Evolutionary conservation across 2,113 vertebrate genomes (phyloP).

Genomic region (Drymodes brunneopygia): DNA sequence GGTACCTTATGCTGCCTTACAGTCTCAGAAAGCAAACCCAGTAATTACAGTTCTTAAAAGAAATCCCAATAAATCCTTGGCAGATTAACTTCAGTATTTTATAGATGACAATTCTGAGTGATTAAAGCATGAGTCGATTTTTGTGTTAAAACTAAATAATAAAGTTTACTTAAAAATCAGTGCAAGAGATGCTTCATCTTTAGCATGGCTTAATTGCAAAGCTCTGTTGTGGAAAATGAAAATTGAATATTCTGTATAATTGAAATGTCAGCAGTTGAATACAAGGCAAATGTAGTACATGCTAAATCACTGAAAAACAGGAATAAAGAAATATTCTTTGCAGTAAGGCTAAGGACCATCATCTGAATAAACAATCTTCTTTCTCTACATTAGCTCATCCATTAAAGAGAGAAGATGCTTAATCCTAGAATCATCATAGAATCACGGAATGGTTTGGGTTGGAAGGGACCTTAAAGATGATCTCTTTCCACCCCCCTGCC

Average conservation of each 20-base stretch:
- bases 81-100: background rate
- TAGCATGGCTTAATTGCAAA: background rate
- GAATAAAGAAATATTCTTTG: background rate
- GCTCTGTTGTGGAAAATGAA: background rate
- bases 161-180: background rate
- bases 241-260: background rate
- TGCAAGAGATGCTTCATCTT: background rate
- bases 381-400: background rate
- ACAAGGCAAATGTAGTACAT: background rate
- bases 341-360: background rate
- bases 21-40: background rate
- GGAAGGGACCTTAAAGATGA: background rate
- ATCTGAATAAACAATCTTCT: background rate
- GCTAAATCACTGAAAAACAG: background rate
- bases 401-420: background rate
- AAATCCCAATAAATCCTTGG: background rate
- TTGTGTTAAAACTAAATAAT: background rate
- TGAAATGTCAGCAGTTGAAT: background rate
- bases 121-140: background rate
- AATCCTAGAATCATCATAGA: background rate
- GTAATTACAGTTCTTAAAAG: background rate
- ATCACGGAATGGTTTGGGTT: background rate
- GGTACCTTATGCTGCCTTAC: background rate
- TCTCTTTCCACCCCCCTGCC: background rate
- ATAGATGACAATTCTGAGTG: background rate